Conservation (phyloP, 1,140 invertebrate species). For the Portunus trituberculatus region DNA sequence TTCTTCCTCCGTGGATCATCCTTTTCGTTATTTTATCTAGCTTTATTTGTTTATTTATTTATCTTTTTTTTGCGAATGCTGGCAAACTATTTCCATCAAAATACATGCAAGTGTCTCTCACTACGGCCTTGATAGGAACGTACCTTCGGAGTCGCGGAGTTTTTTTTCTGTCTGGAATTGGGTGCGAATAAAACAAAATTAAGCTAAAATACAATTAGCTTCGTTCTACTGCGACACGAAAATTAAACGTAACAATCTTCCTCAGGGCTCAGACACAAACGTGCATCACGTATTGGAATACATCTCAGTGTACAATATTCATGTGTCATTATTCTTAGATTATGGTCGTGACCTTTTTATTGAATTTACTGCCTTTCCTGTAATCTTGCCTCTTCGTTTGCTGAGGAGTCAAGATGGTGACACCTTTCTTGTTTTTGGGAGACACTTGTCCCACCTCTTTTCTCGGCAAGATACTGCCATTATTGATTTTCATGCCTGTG, state of each 20-base stretch:
- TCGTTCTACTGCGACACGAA: not conserved
- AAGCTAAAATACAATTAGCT: not conserved
- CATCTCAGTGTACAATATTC: not conserved
- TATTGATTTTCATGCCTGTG: not conserved
- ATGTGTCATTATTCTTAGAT: not conserved
- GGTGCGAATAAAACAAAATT: not conserved
- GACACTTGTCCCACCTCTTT: not conserved
- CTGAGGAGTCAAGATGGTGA: not conserved
- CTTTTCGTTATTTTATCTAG: too few relatives aligned
- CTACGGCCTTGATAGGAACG: not conserved
- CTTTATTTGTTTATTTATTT: not conserved
- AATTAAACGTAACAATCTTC: not conserved
- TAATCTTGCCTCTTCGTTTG: not conserved
- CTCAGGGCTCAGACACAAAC: not conserved
- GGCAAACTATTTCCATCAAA: not conserved
- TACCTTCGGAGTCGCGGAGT: not conserved
- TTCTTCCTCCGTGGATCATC: too few relatives aligned
- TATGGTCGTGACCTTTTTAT: constrained; percentile 31
- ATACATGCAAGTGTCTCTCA: not conserved
- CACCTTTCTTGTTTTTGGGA: constrained; percentile 39
- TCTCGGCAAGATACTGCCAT: not conserved
- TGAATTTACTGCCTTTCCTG: not conserved
- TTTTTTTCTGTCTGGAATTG: not conserved
- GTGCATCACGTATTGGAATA: not conserved
- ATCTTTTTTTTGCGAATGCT: not conserved